Base-by-base conservation (phyloP, 1,140 invertebrate species). In the Apis florea region DNA sequence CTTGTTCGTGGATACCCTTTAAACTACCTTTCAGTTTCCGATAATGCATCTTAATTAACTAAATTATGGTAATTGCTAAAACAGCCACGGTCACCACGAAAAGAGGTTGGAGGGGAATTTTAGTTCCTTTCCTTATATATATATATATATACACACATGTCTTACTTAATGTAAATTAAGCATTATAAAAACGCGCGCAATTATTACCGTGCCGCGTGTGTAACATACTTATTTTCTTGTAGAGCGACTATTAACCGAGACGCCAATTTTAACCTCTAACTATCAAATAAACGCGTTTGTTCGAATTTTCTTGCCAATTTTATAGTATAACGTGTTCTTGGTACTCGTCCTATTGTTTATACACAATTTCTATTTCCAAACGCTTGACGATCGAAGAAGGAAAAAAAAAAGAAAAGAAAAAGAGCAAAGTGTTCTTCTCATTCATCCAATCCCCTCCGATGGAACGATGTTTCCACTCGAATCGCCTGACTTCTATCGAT, bases 1-100 rank as follows among this genome's bases (percentile, higher is more conserved):
- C 56, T 15, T 2, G 17, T 15, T 15, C 56, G 63, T 71, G 47
- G 63, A 73, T 59, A 51, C 47, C 77, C 78, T 81, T 84, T 84
- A 79, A 61, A 40, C 66, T 77, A 59, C 64, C 56, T 83, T 71
- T 74, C 76, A 72, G 58, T 87, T 83, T 73, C 79, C 76, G 73
- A 80, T 82, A 80, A 87, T 87, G 77, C 40, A 49, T 84, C 54
- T 79, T 87, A 88, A 88, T 88, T 87, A 83, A 84, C 53, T 71
- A 70, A 88, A 85, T 82, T 74, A 85, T 87, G 64, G 19, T 83
- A 85, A 87, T 85, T 59, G 68, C 59, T 83, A 67, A 59, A 68
- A 83, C 63, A 68, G 54, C 31, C 69, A 59, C n/a, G 15, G 61
- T 26, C 24, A 67, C 12, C 19, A 11, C 12, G 13, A 19, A 17